phyloP scores from a whole-genome alignment of 2,888 invertebrate species.

The Lycaena phlaeas region DNA sequence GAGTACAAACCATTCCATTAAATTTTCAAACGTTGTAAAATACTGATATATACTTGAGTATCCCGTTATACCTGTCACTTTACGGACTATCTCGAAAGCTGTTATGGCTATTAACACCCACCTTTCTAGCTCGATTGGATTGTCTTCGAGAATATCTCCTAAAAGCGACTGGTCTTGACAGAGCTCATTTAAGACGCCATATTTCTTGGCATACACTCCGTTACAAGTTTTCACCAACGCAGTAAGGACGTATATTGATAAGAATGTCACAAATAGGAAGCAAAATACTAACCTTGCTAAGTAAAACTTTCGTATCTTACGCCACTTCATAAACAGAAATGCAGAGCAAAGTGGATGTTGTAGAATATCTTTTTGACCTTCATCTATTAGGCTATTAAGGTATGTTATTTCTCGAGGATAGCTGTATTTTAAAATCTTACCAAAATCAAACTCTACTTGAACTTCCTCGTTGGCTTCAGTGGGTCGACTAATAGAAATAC shows the following conservation, averaged over 20 bases:
- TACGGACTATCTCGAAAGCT: slow-evolving; percentile 82
- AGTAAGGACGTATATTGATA: slow-evolving; percentile 85
- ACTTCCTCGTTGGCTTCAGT: slow-evolving; percentile 86
- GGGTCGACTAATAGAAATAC: slow-evolving; percentile 81
- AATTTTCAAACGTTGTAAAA: slow-evolving; percentile 85
- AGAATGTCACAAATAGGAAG: slow-evolving; percentile 83
- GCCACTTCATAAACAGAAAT: slow-evolving; percentile 91
- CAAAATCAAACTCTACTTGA: slow-evolving; percentile 86
- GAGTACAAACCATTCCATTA: slow-evolving; percentile 90
- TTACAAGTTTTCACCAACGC: slow-evolving; percentile 81
- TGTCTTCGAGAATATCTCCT: slow-evolving; percentile 79
- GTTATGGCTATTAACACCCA: slow-evolving; percentile 85
- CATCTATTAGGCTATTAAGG: slow-evolving; percentile 88
- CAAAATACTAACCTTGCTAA: slow-evolving; percentile 85
- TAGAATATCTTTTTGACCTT: slow-evolving; percentile 90
- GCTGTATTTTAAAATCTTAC: slow-evolving; percentile 85
- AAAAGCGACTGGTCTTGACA: slow-evolving; percentile 83
- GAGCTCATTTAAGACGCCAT: slow-evolving; percentile 77
- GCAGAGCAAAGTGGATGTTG: slow-evolving; percentile 90
- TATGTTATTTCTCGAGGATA: slow-evolving; percentile 90
- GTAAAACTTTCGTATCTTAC: slow-evolving; percentile 90
- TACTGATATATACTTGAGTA: slow-evolving; percentile 85
- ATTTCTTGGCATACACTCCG: slow-evolving; percentile 59
- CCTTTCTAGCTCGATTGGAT: slow-evolving; percentile 86
- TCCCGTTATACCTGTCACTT: slow-evolving; percentile 85